Evolutionary conservation across 2,113 vertebrate genomes (phyloP).

Genomic region (Perca schrenkii): DNA sequence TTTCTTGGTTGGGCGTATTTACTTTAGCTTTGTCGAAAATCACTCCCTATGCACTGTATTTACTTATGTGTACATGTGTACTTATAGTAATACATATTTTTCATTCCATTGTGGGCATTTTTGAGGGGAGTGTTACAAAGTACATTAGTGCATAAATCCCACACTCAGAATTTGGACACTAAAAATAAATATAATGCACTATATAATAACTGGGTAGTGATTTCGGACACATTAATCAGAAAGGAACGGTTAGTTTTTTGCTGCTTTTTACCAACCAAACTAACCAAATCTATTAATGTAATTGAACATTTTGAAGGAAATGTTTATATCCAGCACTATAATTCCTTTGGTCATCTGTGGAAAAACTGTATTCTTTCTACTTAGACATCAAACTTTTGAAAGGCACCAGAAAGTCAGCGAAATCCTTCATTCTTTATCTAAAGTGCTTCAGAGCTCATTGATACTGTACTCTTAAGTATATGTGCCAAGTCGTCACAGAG

Average conservation of each 20-base stretch:
- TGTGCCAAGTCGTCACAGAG: slow-evolving; percentile 23
- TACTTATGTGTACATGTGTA: neutral
- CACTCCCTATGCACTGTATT: neutral
- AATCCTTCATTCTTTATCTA: slow-evolving; percentile 15
- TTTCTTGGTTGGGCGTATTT: too few species aligned
- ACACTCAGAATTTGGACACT: neutral
- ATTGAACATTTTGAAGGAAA: neutral
- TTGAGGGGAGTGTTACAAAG: neutral
- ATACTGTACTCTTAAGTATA: slow-evolving; percentile 1
- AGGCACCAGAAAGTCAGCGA: slow-evolving; percentile 27
- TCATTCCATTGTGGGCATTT: neutral
- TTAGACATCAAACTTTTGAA: slow-evolving; percentile 39
- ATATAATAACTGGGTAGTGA: too few species aligned
- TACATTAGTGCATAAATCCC: neutral
- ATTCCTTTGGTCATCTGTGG: neutral
- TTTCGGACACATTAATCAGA: neutral
- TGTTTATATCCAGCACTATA: neutral
- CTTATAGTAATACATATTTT: neutral
- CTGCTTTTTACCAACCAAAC: neutral
- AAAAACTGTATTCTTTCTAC: neutral
- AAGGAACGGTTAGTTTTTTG: neutral
- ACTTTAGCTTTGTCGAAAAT: neutral
- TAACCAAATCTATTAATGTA: neutral
- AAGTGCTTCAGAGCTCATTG: slow-evolving; percentile 21
- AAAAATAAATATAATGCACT: neutral